Percentiles rank a stretch among this genome's conserved stretches.
Conservation (phyloP, 2,113 vertebrate genomes). For the Emydura subglobosa region DNA sequence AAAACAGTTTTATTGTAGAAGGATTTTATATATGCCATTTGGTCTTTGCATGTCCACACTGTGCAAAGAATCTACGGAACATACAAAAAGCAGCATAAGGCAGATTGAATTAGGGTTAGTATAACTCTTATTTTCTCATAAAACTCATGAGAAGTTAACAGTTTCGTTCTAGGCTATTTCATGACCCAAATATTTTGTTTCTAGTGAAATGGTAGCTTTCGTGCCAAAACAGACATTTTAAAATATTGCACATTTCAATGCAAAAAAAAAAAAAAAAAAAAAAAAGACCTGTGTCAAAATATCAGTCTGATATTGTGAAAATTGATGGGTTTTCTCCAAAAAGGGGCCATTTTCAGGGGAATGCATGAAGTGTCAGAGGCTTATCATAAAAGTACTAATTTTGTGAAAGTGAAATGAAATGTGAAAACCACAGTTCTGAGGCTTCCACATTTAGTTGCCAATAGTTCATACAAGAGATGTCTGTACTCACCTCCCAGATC, state of each 20-base stretch:
- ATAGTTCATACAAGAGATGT: no score
- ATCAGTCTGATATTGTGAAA: background rate
- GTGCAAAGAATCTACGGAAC: background rate
- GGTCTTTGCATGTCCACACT: background rate
- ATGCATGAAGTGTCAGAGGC: background rate
- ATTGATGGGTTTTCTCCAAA: background rate
- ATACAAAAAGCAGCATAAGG: background rate
- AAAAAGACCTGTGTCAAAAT: rapidly evolving
- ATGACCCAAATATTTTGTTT: no score
- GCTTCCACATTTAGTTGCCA: no score
- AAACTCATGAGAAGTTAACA: no score
- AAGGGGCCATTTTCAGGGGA: rapidly evolving
- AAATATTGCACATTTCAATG: no score
- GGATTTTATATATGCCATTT: background rate
- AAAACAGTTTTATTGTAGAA: background rate
- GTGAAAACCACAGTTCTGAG: no score
- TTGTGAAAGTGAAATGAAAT: background rate
- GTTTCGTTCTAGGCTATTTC: no score
- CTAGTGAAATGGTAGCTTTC: no score
- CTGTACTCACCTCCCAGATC: no score
- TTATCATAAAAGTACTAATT: background rate
- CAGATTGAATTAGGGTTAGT: background rate
- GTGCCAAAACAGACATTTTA: no score
- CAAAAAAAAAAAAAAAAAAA: background rate
- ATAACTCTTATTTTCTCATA: no score